Evolutionary conservation across 1,140 invertebrate species (phyloP), one percentile per base, ranked within the genome.

Genomic region (Eciton burchellii): DNA sequence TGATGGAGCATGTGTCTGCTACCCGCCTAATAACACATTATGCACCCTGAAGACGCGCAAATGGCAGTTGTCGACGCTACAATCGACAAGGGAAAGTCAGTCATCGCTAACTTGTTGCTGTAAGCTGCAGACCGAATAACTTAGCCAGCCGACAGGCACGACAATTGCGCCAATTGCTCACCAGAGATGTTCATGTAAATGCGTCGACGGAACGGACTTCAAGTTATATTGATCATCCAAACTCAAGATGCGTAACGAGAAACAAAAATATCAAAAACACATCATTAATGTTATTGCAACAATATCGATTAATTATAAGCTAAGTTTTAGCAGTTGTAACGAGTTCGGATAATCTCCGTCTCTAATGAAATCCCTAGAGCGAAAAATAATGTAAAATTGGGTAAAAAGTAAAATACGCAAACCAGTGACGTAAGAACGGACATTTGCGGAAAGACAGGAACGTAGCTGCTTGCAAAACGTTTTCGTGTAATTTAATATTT

Each of bases 1-100:
- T 81, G 71, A 85, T 77, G 24, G 26, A 81, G 52, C 88, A 84
- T 91, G 88, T 90, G 88, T 87, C 88, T 84, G 68, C 62, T 65
- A 62, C 82, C 65, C 82, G 66, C 88, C 84, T 89, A 82, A 88
- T 85, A 84, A 84, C 65, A 66, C 84, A 65, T 87, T 83, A 84
- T 84, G 84, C 82, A 79, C 62, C 49, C 56, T 26, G 81, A 87
- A 83, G 81, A 86, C 73, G 54, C 43, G 66, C 52, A 79, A 86
- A 83, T 83, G 72, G 56, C 57, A 79, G 6, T 57, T 56, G 66
- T 19, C 41, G 41, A 11, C 66, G 19, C 11, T 83, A 82, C 43
- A 21, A 68, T 56, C 45, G 65, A 24, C 52, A 19, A 70, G 29
- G 49, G 65, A 49, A 73, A 81, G 54, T 45, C 79, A 83, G 77